phyloP scores from a whole-genome alignment of 2,113 vertebrate genomes.

The Python bivittatus region DNA sequence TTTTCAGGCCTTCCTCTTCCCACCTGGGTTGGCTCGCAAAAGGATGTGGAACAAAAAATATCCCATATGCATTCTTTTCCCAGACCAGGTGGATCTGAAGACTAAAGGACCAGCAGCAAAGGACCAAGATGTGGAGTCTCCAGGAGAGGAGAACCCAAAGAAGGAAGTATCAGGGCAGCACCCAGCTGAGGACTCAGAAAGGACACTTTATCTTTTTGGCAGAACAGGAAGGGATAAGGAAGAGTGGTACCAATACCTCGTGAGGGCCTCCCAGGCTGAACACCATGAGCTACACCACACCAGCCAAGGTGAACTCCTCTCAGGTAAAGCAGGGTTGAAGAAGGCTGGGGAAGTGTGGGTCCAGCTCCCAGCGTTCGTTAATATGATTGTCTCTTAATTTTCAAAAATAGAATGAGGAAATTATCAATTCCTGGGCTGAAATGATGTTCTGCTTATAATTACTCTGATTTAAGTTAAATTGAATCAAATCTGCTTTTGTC shows the following conservation, averaged over 20 bases:
- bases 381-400: neutral
- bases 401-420: neutral
- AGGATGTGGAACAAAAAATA: constrained; percentile 90
- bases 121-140: constrained; percentile 43
- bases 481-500: neutral
- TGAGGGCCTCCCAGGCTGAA: constrained; percentile 63
- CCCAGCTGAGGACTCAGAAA: constrained; percentile 21
- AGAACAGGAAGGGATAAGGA: constrained; percentile 88
- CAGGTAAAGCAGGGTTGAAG: constrained; percentile 61
- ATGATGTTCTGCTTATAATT: neutral
- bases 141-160: constrained; percentile 39
- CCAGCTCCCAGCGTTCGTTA: neutral
- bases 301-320: constrained; percentile 53
- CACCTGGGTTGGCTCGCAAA: constrained; percentile 81
- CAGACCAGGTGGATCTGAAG: rapidly evolving
- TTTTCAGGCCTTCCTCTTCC: constrained; percentile 82
- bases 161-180: rapidly evolving
- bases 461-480: too few relatives aligned
- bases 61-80: constrained; percentile 84
- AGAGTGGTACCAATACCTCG: constrained; percentile 85
- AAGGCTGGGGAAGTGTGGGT: neutral
- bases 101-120: constrained; percentile 7
- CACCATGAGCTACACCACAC: constrained; percentile 46
- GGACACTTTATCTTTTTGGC: constrained; percentile 82
- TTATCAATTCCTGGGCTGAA: neutral